Conservation (phyloP, 2,113 vertebrate species). For the Anser brachyrhynchus region DNA sequence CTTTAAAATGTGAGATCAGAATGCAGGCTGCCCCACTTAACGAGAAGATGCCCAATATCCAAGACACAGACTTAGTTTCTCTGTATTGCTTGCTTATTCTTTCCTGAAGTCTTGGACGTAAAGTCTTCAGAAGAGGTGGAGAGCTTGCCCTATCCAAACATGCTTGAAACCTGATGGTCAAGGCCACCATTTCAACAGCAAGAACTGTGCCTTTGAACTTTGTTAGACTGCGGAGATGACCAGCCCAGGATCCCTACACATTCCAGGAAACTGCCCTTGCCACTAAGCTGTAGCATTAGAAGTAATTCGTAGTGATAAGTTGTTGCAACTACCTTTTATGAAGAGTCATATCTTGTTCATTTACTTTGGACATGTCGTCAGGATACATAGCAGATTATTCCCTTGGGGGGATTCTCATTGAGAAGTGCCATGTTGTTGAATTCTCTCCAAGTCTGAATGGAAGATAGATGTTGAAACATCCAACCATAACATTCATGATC, state of each 20-base stretch:
- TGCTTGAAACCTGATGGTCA: not conserved
- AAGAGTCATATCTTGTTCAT: not conserved
- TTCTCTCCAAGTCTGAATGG: not conserved
- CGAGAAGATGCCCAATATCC: not conserved
- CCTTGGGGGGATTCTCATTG: not conserved
- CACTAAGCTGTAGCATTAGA: not conserved
- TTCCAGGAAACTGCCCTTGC: not conserved
- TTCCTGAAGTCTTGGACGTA: not conserved
- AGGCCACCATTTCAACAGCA: not conserved
- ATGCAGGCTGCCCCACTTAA: not conserved
- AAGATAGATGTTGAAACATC: conserved; percentile 4
- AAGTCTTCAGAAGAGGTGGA: not conserved
- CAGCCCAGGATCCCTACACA: not conserved
- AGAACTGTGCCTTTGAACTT: not conserved
- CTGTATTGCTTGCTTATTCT: not conserved
- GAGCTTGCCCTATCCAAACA: not conserved
- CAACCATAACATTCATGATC: not conserved
- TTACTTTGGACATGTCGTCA: not conserved
- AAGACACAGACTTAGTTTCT: not conserved
- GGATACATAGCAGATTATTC: not conserved
- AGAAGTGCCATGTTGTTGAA: not conserved
- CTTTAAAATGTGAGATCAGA: not conserved
- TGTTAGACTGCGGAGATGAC: not conserved
- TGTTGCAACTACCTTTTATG: not conserved
- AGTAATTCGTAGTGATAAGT: not conserved